These are phyloP conservation scores for Formica selysi DNA, from an alignment of 1,140 invertebrate genomes.

Conservation along the genomic window DNA sequence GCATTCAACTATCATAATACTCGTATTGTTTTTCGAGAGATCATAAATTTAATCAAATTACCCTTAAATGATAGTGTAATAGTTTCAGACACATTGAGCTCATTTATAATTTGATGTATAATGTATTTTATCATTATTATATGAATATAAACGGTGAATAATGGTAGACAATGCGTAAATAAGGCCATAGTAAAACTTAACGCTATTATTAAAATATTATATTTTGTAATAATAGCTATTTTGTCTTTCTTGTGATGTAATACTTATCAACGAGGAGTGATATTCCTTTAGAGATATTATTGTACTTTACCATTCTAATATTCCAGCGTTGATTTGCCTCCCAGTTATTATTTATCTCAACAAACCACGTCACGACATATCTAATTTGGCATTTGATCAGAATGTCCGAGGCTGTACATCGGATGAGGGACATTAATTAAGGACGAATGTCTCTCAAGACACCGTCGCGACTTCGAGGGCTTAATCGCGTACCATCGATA, in stretches of 20 bases:
- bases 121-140: conserved; percentile 3
- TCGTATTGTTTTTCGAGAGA: background rate
- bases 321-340: background rate
- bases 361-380: conserved; percentile 12
- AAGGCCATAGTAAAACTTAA: background rate
- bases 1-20: background rate
- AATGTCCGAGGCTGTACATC: conserved; percentile 18
- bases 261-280: background rate
- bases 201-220: conserved; percentile 9
- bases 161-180: conserved; percentile 3
- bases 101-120: background rate
- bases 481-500: conserved; percentile 79
- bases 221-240: conserved; percentile 6
- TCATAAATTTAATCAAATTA: background rate
- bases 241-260: conserved; percentile 6
- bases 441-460: conserved; percentile 82
- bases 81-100: background rate
- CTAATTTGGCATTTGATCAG: conserved; percentile 40
- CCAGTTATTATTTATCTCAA: conserved; percentile 2
- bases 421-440: conserved; percentile 78
- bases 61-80: background rate
- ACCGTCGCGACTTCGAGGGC: conserved; percentile 80
- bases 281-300: too few species aligned
- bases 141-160: background rate
- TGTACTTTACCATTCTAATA: background rate